A percentile compares a stretch with the other conserved stretches of the same genome.
Conservation (phyloP, 2,797 vertebrate species). For the Pempheris klunzingeri region DNA sequence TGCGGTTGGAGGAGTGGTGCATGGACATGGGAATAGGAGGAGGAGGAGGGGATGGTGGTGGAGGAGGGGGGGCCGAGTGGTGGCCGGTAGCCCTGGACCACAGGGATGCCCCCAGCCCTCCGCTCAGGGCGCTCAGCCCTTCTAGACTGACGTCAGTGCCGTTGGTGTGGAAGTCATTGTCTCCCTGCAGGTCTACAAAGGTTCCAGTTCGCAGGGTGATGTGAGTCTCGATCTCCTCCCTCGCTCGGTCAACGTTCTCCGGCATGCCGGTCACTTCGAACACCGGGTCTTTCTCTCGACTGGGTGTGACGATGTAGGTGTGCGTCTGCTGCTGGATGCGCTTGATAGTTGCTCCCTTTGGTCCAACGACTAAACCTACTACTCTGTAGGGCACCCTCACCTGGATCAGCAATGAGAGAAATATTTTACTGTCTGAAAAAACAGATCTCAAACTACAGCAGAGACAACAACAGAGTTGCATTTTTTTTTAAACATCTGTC, state of each 20-base stretch:
- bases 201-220: conserved; percentile 96
- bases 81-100: conserved; percentile 91
- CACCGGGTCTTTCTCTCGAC: conserved; percentile 96
- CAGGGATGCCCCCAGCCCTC: conserved; percentile 79
- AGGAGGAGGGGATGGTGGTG: conserved; percentile 66
- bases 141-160: conserved; percentile 97
- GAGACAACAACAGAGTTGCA: not conserved
- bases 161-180: conserved; percentile 98
- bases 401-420: conserved; percentile 81
- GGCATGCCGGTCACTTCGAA: conserved; percentile 99
- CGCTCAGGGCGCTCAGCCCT: conserved; percentile 82
- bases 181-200: conserved; percentile 91
- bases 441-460: no score
- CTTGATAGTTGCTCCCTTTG: conserved; percentile 98
- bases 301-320: conserved; percentile 97
- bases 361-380: conserved; percentile 96
- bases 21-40: conserved; percentile 81
- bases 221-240: conserved; percentile 98
- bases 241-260: conserved; percentile 95
- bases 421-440: not conserved
- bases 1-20: conserved; percentile 83
- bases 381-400: conserved; percentile 97
- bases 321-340: conserved; percentile 98
- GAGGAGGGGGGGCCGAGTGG: conserved; percentile 74
- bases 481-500: not conserved